These are phyloP conservation scores for Cynodonichthys magdalenae DNA, from an alignment of 2,797 vertebrate genomes.

Conservation along the genomic window DNA sequence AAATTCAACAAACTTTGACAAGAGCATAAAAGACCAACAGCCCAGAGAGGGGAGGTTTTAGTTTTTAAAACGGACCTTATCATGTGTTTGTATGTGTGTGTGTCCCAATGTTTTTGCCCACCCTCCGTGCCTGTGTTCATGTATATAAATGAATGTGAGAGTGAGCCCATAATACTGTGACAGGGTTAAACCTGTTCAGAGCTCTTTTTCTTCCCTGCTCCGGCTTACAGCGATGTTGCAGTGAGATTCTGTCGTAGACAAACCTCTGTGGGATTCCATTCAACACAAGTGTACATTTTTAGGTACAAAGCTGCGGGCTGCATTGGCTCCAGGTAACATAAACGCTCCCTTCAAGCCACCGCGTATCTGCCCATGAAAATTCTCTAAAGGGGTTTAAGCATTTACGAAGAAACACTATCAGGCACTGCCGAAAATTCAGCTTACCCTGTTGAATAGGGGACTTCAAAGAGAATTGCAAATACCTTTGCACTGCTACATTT, in stretches of 20 bases:
- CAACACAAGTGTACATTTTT: constrained; percentile 90
- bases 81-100: no score
- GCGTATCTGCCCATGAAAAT: constrained; percentile 96
- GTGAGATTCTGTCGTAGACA: constrained; percentile 90
- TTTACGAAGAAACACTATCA: constrained; percentile 99
- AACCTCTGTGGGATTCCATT: constrained; percentile 94
- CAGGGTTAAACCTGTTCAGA: constrained; percentile 66
- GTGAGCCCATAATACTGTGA: constrained; percentile 33
- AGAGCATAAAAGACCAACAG: constrained; percentile 10
- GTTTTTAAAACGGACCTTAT: no score
- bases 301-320: constrained; percentile 89
- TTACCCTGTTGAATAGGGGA: constrained; percentile 95
- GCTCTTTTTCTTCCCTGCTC: constrained; percentile 55
- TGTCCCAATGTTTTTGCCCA: no score
- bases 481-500: constrained; percentile 85
- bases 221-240: constrained; percentile 84
- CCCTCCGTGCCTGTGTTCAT: neutral
- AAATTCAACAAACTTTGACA: constrained; percentile 12
- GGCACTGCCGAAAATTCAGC: constrained; percentile 94
- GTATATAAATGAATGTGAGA: constrained; percentile 23
- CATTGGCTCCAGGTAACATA: constrained; percentile 91
- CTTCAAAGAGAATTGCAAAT: constrained; percentile 99
- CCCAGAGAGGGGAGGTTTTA: neutral
- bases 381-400: constrained; percentile 99
- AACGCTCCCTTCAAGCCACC: constrained; percentile 90